Evolutionary conservation across 2,888 invertebrate species (phyloP), one percentile per base, ranked within the genome.

Genomic region (Megaustenia siamemsis): DNA sequence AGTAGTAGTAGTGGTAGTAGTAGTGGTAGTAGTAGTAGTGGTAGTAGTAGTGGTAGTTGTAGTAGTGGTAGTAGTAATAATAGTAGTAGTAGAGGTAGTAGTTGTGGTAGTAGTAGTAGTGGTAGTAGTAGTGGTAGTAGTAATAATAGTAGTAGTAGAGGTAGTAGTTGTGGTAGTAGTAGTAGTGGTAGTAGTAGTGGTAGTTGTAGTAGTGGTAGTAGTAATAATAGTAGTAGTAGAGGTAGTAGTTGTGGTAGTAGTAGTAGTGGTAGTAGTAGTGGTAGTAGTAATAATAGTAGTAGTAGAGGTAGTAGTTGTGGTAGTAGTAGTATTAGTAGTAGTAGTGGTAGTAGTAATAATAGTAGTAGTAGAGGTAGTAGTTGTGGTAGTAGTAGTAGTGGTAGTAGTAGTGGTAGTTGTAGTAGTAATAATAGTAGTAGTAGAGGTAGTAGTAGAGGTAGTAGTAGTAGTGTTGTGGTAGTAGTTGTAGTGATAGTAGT

Each of bases 391-490:
- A 69, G 69, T 69, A 69, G 69, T 28, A 69, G 69, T 69, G 32
- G 69, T 28, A 32, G 69, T 38, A 69, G 21, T 69, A 69, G 21
- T 38, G 38, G 69, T 38, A 69, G 69, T 38, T 18, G 75, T 43
- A 75, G 75, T 75, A 75, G 75, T 75, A 40, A 21, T 40, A 75
- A 28, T 75, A 40, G 38, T 75, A 75, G 35, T 35, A 71, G 40
- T 71, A 71, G 40, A 12, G 32, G 40, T 38, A 32, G 71, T 75
- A 21, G 43, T 40, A 75, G 75, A 40, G 2, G 32, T 35, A 28
- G 32, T 28, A 32, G n/a, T 66, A 66, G 32, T 28, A 66, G 66
- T 66, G 66, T n/a, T n/a, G 75, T 75, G 2, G 32, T 35, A 28
- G 32, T 28, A 32, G n/a, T 66, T 12, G 32, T 28, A 66, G 66